A percentile compares a stretch with the other conserved stretches of the same genome.
These are phyloP conservation scores for Brenthis daphne DNA, from an alignment of 2,888 invertebrate genomes.

Conservation along the genomic window DNA sequence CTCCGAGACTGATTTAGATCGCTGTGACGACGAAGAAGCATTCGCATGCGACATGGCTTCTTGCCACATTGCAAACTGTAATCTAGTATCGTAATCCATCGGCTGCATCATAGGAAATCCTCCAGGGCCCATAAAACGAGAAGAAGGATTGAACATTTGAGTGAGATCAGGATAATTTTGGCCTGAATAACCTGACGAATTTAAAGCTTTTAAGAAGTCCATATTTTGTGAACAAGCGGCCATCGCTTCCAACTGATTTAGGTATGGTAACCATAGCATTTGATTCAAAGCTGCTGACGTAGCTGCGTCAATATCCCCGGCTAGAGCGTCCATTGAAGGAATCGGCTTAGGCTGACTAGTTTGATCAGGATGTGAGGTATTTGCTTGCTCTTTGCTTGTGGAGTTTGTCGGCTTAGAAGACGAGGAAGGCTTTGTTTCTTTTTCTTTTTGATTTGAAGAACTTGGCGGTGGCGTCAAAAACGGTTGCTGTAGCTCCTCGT, in stretches of 20 bases:
- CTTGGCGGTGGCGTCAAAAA: conserved; percentile 39
- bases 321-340: conserved; percentile 72
- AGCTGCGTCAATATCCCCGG: conserved; percentile 86
- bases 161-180: conserved; percentile 76
- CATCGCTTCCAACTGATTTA: conserved; percentile 83
- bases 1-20: conserved; percentile 60
- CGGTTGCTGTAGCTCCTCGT: conserved; percentile 54
- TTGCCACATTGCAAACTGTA: conserved; percentile 87
- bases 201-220: conserved; percentile 83
- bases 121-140: conserved; percentile 68
- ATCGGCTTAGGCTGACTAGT: conserved; percentile 58
- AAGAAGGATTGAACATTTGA: conserved; percentile 73
- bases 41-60: conserved; percentile 84
- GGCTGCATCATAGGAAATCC: conserved; percentile 70
- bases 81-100: conserved; percentile 79
- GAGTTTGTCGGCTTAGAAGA: conserved; percentile 46
- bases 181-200: conserved; percentile 74
- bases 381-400: conserved; percentile 51
- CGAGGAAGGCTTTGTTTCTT: conserved; percentile 51
- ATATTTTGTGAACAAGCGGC: conserved; percentile 81
- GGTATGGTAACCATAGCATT: conserved; percentile 88
- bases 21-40: conserved; percentile 58
- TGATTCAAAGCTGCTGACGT: conserved; percentile 87
- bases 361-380: conserved; percentile 47
- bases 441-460: conserved; percentile 44